Base-by-base conservation (phyloP, 2,888 invertebrate species). In the Acleris holmiana region DNA sequence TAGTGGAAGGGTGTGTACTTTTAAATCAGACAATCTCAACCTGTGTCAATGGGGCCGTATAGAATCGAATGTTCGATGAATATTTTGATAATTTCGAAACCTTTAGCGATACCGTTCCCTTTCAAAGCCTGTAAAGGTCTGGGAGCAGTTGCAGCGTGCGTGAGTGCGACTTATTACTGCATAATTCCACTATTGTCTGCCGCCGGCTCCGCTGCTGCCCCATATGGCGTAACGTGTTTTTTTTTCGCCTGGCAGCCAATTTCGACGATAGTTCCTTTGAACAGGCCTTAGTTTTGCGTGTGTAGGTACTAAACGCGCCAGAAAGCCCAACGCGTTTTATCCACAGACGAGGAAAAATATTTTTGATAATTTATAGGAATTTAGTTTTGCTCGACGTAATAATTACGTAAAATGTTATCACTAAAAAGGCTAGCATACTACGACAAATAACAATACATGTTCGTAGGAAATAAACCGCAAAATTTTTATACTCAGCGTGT, bases 111-210 rank as follows among this genome's bases (percentile, higher is more conserved):
- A 46, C 46, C 17, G 48, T 54, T 54, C 48, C 46, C 57, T 63
- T 63, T 57, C 35, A 63, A 57, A n/a, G 60, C 60, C 71, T 47
- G 44, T 17, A 77, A 79, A 78, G 74, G 75, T 76, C 58, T 69
- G 61, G 73, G 69, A 85, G 86, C 90, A 91, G 91, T 91, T 91
- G 90, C 71, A 74, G 62, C 74, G 86, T 88, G 91, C 91, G 92
- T 91, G 91, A 86, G 84, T 79, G 68, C 78, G 76, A 86, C 86
- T 91, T 91, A 92, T 92, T 92, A 92, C 84, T 82, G 85, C 79
- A 88, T 92, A 92, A 92, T 92, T 91, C 79, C 85, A 83, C 91
- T 87, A 91, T 92, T 92, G 91, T 92, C 82, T 80, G 89, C 89
- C 86, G 82, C 75, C 77, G 85, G 89, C 86, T 78, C 74, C 74